phyloP scores from a whole-genome alignment of 2,888 invertebrate species.

The Eubasilissa splendida region DNA sequence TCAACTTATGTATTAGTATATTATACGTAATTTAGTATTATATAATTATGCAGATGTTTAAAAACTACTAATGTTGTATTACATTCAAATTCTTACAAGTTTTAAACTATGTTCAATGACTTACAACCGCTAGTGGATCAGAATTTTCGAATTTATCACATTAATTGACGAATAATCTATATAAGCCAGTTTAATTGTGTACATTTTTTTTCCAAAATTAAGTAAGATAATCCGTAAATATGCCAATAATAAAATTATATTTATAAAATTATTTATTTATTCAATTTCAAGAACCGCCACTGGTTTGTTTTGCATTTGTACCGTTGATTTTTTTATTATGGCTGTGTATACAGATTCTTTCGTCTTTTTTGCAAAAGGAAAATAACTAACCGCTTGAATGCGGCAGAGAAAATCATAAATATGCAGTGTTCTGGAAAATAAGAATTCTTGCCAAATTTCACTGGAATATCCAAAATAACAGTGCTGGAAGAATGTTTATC shows the following conservation, averaged over 20 bases:
- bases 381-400: constrained; percentile 37
- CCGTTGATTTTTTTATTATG: constrained; percentile 34
- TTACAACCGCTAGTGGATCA: no score
- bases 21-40: no score
- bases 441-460: constrained; percentile 48
- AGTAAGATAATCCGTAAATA: no score
- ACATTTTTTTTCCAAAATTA: no score
- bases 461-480: constrained; percentile 34
- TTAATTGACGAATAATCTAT: no score
- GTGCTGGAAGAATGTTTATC: constrained; percentile 7
- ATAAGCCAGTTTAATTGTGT: no score
- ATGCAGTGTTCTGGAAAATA: constrained; percentile 44
- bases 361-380: constrained; percentile 31
- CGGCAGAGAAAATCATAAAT: constrained; percentile 47
- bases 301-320: constrained; percentile 45
- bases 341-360: constrained; percentile 39
- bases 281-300: constrained; percentile 16
- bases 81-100: no score
- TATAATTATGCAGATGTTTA: no score
- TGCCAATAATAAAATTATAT: not conserved
- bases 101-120: no score
- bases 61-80: no score
- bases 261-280: not conserved
- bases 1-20: no score
- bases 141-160: no score